Evolutionary conservation across 2,113 vertebrate species (phyloP).

Genomic region (Aptenodytes patagonicus): DNA sequence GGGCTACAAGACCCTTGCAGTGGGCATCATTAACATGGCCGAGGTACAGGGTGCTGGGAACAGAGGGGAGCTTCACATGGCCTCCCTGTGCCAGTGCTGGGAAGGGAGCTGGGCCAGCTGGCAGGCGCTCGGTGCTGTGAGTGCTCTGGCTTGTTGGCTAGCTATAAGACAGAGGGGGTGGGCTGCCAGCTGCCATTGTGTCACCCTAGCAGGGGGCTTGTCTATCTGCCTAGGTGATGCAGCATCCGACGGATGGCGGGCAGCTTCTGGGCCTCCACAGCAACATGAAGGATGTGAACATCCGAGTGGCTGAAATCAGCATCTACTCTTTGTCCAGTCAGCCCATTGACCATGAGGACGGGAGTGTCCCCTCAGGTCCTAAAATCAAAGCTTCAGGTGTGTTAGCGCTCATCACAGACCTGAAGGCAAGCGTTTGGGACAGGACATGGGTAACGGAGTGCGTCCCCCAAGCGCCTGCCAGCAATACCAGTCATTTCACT

Average conservation of each 20-base stretch:
- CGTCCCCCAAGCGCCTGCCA: not conserved
- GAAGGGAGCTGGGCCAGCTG: not conserved
- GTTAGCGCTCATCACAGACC: not conserved
- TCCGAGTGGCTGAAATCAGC: slow-evolving; percentile 95
- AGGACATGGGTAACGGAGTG: accelerated
- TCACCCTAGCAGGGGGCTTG: not conserved
- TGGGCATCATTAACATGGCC: slow-evolving; percentile 92
- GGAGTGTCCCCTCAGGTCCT: slow-evolving; percentile 82
- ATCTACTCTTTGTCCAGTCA: slow-evolving; percentile 96
- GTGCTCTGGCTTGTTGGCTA: not conserved
- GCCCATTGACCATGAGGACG: slow-evolving; percentile 94
- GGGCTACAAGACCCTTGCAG: slow-evolving; percentile 94
- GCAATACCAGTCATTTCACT: not conserved
- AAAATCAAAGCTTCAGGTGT: slow-evolving; percentile 92
- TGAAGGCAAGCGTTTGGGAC: not conserved
- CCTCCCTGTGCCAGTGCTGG: not conserved
- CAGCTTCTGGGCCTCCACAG: slow-evolving; percentile 91
- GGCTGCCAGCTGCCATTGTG: not conserved
- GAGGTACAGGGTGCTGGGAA: slow-evolving; percentile 76
- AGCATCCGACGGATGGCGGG: slow-evolving; percentile 91
- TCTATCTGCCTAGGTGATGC: slow-evolving; percentile 86
- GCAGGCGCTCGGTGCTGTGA: not conserved
- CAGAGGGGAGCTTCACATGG: not conserved
- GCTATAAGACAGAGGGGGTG: not conserved
- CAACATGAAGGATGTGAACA: slow-evolving; percentile 87